Percentiles rank a stretch among this genome's conserved stretches.
These are phyloP conservation scores for Pygathrix nemaeus DNA, from an alignment of 2,113 vertebrate species.

Conservation along the genomic window DNA sequence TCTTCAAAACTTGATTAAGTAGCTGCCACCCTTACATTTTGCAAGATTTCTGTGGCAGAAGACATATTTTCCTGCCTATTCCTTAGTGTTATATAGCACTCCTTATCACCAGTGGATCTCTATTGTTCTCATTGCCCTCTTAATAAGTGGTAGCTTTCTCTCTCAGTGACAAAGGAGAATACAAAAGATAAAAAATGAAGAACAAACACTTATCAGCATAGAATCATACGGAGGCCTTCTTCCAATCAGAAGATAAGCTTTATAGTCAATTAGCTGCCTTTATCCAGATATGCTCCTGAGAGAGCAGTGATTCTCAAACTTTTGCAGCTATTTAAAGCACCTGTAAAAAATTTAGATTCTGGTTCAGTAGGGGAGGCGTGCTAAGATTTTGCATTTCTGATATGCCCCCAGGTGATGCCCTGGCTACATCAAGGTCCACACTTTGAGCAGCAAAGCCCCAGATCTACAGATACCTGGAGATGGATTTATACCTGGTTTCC, in stretches of 20 bases:
- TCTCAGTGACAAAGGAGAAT: slow-evolving; percentile 7
- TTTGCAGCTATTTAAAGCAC: not conserved
- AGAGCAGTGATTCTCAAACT: not conserved
- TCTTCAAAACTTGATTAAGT: slow-evolving; percentile 36
- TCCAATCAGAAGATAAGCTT: slow-evolving; percentile 1
- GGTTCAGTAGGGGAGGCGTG: not conserved
- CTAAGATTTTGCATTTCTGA: not conserved
- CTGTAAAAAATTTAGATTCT: not conserved
- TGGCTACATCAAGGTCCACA: not conserved
- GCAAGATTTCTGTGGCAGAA: not conserved
- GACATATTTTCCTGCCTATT: not conserved
- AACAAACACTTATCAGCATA: not conserved
- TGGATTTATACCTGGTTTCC: not conserved
- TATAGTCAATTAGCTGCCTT: not conserved
- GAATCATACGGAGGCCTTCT: slow-evolving; percentile 6
- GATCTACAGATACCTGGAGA: not conserved
- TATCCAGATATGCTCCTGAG: not conserved
- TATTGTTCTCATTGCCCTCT: not conserved
- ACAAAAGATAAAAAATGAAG: slow-evolving; percentile 31
- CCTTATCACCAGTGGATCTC: not conserved
- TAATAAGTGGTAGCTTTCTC: slow-evolving; percentile 13
- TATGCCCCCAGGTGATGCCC: not conserved
- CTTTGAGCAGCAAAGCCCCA: not conserved
- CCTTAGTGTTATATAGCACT: not conserved
- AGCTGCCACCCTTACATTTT: not conserved